Base-by-base conservation (phyloP, 92 coral and sea anemone genomes). In the Palythoa grandiflora region DNA sequence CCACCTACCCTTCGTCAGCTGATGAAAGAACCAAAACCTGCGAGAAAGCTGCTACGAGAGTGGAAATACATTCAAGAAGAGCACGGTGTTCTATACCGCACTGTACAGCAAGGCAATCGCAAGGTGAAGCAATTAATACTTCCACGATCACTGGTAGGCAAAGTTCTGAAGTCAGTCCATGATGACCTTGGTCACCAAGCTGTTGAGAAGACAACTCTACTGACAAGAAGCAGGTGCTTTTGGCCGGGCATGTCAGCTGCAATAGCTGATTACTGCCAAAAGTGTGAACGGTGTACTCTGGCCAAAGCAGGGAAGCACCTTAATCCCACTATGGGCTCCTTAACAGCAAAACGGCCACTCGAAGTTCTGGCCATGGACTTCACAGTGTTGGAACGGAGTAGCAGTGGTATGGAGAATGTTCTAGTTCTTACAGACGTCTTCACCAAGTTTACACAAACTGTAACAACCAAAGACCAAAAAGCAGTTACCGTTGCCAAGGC, bases 361-460 rank as follows among this genome's bases (percentile, higher is more conserved):
- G 90, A 80, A 63, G 89, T 93, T 40, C 87, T 91, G 5, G 96
- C 96, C 63, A 91, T 91, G 60, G 96, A 91, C 71, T 93, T 88
- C 70, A 93, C 92, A 10, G 80, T 91, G 17, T 57, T 93, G 55
- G 92, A 93, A 84, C 87, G 55, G 40, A 87, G 91, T 51, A 87
- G 87, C 57, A 77, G 85, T 80, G 91, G 91, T 60, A 47, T 73
- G 14, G 93, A 93, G 84, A 93, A 91, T 38, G 93, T 93, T 1
- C 80, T 93, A 12, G 92, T 93, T n/a, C 88, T 93, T 20, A 93
- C 92, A 6, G 96, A 93, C 68, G 91, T 83, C 6, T 89, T 91
- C 47, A 87, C 94, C 17, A 90, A 93, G 87, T 87, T 84, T 36
- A 88, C 89, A 7, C 87, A 77, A 13, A 88, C 93, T 14, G 78